These are phyloP conservation scores for Ctenopoma multispine DNA, from an alignment of 2,797 vertebrate species.

Conservation along the genomic window DNA sequence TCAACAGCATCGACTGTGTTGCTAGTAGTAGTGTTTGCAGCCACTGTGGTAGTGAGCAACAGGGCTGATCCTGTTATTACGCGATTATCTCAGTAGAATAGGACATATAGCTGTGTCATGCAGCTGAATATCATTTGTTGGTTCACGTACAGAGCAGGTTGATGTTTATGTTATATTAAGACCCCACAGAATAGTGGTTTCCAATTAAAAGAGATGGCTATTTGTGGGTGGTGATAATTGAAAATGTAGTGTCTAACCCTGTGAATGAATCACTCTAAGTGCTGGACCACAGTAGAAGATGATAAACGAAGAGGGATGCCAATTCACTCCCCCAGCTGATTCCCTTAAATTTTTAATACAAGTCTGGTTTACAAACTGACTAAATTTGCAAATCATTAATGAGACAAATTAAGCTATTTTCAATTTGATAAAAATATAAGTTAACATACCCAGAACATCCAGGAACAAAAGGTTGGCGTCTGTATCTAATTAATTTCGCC, in stretches of 20 bases:
- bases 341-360: conserved; percentile 7
- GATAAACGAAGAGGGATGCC: conserved; percentile 37
- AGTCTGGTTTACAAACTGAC: conserved; percentile 9
- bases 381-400: conserved; percentile 28
- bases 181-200: conserved; percentile 12
- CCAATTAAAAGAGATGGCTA: conserved; percentile 39
- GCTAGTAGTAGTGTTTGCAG: conserved; percentile 4
- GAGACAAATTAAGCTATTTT: conserved; percentile 15
- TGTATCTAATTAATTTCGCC: neutral
- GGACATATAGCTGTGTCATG: neutral
- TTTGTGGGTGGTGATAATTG: conserved; percentile 40
- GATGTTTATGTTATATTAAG: conserved; percentile 6
- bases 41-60: conserved; percentile 9
- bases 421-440: conserved; percentile 23
- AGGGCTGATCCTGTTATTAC: neutral
- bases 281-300: conserved; percentile 40
- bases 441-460: conserved; percentile 5
- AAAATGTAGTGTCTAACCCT: conserved; percentile 26
- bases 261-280: conserved; percentile 25
- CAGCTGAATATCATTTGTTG: neutral
- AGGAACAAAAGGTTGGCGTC: neutral
- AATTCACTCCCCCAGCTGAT: conserved; percentile 34
- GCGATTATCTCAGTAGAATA: neutral
- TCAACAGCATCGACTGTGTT: conserved; percentile 9
- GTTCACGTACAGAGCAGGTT: neutral